These are phyloP conservation scores for Chlorospingus flavigularis DNA, from an alignment of 2,797 vertebrate genomes.

Conservation along the genomic window DNA sequence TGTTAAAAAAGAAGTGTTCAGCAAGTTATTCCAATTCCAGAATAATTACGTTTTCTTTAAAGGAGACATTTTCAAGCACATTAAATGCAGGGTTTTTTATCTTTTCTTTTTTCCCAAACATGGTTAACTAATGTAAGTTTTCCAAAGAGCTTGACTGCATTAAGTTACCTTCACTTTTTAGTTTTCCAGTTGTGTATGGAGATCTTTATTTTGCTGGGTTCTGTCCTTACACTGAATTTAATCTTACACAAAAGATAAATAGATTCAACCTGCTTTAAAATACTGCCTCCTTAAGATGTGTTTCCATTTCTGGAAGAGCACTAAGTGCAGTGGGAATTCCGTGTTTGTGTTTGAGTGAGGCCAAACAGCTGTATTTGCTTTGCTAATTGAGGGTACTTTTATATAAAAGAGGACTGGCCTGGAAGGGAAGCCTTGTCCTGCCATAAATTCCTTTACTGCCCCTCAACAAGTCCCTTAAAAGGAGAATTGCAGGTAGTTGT, in stretches of 20 bases:
- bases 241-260: background rate
- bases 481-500: background rate
- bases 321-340: background rate
- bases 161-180: background rate
- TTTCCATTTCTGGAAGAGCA: background rate
- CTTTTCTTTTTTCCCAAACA: background rate
- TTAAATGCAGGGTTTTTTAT: background rate
- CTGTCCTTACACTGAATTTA: background rate
- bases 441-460: background rate
- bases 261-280: background rate
- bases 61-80: background rate
- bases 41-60: background rate
- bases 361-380: background rate
- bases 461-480: background rate
- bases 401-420: background rate
- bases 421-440: background rate
- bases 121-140: background rate
- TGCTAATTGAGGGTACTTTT: background rate
- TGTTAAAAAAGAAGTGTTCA: background rate
- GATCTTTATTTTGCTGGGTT: background rate
- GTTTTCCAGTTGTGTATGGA: background rate
- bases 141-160: background rate
- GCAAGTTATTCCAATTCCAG: background rate
- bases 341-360: background rate
- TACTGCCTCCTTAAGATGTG: background rate